Conservation (phyloP, 2,113 vertebrate species). For the Fulmarus glacialis region DNA sequence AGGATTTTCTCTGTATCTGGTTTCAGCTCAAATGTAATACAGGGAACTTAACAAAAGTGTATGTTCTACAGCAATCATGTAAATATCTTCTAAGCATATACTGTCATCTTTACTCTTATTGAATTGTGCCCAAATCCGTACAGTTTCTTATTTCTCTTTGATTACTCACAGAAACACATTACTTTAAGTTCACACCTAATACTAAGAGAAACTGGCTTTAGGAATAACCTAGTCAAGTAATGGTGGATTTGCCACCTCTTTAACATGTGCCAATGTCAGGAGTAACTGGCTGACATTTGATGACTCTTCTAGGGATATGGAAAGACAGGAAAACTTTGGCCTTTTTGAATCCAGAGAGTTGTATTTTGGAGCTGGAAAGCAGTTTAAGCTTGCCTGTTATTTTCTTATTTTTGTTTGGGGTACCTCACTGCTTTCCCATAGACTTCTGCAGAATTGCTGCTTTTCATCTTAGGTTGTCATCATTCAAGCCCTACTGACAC, state of each 20-base stretch:
- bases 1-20: background rate
- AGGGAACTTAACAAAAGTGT: background rate
- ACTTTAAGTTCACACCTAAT: background rate
- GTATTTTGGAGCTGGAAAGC: background rate
- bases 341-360: background rate
- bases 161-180: background rate
- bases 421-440: background rate
- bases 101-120: background rate
- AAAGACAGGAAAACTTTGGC: background rate
- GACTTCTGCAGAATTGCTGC: background rate
- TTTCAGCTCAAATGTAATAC: conserved; percentile 6
- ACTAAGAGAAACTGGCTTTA: background rate
- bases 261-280: rapidly evolving
- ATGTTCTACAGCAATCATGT: background rate
- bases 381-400: background rate
- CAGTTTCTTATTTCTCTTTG: background rate
- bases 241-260: background rate
- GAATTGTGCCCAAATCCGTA: background rate
- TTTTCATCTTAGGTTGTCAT: background rate
- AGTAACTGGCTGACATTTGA: background rate
- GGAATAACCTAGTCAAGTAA: background rate
- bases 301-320: background rate
- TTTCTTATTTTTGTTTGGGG: background rate
- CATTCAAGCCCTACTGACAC: background rate
- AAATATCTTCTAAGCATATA: background rate